Base-by-base conservation (phyloP, 2,797 vertebrate species). In the Poliocrania exsul region DNA sequence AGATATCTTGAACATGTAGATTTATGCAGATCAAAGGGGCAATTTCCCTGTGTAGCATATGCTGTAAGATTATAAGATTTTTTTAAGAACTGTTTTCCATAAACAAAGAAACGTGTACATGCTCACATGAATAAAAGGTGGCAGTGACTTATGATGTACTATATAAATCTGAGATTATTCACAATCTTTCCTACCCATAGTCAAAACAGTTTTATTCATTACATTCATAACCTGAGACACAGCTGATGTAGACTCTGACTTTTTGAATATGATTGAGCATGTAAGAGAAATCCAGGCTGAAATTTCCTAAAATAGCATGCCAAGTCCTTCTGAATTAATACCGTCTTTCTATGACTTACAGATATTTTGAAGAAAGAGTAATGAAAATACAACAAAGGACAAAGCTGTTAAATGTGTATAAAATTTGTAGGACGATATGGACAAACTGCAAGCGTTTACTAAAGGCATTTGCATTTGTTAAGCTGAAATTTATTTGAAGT, bases 111-210 rank as follows among this genome's bases (percentile, higher is more conserved):
- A 78, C 0, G 0, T 31, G 42, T n/a, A 33, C 15, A 5, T 53
- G 17, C 29, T 88, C 25, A 54, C 40, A 19, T 29, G 64, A 93
- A 89, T 86, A 35, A 72, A 72, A 90, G 4, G 35, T 89, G 81
- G 49, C 77, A 93, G 33, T 94, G 92, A 88, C 51, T 93, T 90
- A 86, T 24, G 82, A 21, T 38, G 16, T 35, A 16, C 31, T 82
- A 6, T 13, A 18, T 38, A 78, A 88, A 95, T 80, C 21, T 35
- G 29, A 90, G 70, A 49, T 84, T 90, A 81, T 94, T 88, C 49
- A 35, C 25, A 51, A 7, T 28, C 15, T 8, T 83, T 90, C 24
- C 28, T 66, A n/a, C 44, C 17, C 5, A 0, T 11, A 60, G 67
- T 73, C 70, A 72, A 31, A 81, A 58, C 26, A 56, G 7, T 28